A percentile compares a stretch with the other conserved stretches of the same genome.
These are phyloP conservation scores for Caenorhabditis afra DNA, from an alignment of 2,888 invertebrate genomes.

Conservation along the genomic window DNA sequence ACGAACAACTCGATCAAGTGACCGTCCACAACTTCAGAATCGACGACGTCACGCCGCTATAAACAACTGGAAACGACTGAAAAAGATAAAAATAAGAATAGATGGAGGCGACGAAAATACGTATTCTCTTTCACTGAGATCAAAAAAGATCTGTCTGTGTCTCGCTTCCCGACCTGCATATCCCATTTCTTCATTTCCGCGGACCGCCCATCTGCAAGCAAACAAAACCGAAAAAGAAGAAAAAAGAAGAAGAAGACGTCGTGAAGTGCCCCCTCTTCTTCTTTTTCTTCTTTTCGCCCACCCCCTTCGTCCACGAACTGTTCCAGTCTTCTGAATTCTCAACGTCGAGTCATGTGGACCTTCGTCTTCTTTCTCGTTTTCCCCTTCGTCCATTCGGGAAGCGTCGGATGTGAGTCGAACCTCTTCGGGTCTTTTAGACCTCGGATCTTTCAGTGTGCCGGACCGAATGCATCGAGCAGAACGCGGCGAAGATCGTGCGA, in stretches of 20 bases:
- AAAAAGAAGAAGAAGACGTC: conserved; percentile 8
- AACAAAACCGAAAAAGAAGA: conserved; percentile 10
- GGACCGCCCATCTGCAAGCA: conserved; percentile 21
- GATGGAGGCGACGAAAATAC: not conserved
- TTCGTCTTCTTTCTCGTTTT: conserved; percentile 8
- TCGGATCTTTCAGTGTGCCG: conserved; percentile 65
- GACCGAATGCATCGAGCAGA: conserved; percentile 70
- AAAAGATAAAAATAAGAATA: conserved; percentile 2
- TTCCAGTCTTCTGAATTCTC: conserved; percentile 25
- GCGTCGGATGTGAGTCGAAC: conserved; percentile 62
- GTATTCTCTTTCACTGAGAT: conserved; percentile 2
- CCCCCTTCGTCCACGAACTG: conserved; percentile 20
- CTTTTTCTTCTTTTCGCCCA: not conserved
- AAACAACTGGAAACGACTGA: not conserved
- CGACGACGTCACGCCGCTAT: not conserved
- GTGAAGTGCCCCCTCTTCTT: conserved; percentile 21
- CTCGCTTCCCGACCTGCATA: not conserved
- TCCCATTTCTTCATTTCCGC: conserved; percentile 18
- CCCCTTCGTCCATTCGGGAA: conserved; percentile 32
- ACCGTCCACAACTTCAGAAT: conserved; percentile 22
- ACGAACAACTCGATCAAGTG: conserved; percentile 11
- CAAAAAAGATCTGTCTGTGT: not conserved
- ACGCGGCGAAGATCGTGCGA: conserved; percentile 68
- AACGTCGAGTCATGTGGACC: conserved; percentile 11
- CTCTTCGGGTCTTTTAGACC: not conserved